A percentile compares a stretch with the other conserved stretches of the same genome.
Conservation (phyloP, 1,140 invertebrate genomes). For the Listronotus bonariensis region DNA sequence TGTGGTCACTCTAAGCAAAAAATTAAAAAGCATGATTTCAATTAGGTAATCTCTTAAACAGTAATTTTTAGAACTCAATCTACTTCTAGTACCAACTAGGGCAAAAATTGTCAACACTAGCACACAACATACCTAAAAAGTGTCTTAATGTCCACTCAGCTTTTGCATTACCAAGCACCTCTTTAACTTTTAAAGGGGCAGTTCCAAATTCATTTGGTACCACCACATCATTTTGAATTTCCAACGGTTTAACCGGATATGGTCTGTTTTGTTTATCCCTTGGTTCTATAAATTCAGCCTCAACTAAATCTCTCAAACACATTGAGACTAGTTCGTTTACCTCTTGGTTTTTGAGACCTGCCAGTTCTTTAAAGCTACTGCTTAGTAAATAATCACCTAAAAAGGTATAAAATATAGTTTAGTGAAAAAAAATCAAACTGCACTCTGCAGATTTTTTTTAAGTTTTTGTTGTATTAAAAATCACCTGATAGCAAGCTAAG, state of each 20-base stretch:
- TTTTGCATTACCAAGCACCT: slow-evolving; percentile 49
- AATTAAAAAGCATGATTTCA: too few relatives aligned
- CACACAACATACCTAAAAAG: slow-evolving; percentile 66
- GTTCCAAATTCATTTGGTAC: slow-evolving; percentile 41
- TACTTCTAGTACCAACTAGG: too few relatives aligned
- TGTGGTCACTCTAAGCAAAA: too few relatives aligned
- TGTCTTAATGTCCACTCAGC: slow-evolving; percentile 83
- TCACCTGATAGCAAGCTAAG: slow-evolving; percentile 81
- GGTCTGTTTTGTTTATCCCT: slow-evolving; percentile 76
- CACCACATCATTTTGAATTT: slow-evolving; percentile 27
- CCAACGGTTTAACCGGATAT: slow-evolving; percentile 67
- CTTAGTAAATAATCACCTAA: slow-evolving; percentile 60
- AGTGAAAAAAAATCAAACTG: too few relatives aligned
- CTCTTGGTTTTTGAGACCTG: slow-evolving; percentile 75
- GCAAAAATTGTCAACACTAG: too few relatives aligned
- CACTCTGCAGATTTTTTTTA: too few relatives aligned
- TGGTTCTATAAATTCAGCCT: slow-evolving; percentile 85
- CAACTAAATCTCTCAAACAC: slow-evolving; percentile 81
- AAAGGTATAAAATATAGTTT: background rate
- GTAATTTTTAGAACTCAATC: too few relatives aligned
- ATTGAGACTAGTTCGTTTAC: slow-evolving; percentile 87
- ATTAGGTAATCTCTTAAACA: too few relatives aligned
- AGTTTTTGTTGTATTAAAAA: too few relatives aligned
- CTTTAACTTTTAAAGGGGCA: slow-evolving; percentile 42
- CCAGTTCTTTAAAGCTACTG: slow-evolving; percentile 84